Percentiles rank a stretch among this genome's conserved stretches.
Conservation (phyloP, 2,797 vertebrate genomes). For the Limnodromus scolopaceus region DNA sequence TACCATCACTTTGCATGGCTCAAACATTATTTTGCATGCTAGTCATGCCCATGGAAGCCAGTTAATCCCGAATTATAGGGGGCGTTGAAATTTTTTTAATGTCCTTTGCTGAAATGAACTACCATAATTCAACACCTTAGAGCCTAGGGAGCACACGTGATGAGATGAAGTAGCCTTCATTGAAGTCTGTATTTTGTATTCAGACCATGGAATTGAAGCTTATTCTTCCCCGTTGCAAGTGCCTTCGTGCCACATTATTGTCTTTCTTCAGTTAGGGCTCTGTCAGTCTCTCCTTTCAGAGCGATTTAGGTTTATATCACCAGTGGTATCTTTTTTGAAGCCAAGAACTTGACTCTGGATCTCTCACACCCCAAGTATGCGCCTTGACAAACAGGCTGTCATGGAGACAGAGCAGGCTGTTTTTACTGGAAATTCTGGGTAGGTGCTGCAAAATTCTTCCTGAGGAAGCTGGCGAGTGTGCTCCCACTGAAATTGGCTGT, state of each 20-base stretch:
- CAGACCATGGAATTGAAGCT: background rate
- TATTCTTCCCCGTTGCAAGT: background rate
- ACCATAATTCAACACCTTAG: background rate
- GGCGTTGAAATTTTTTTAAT: background rate
- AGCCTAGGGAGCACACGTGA: background rate
- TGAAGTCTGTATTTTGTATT: background rate
- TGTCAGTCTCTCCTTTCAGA: background rate
- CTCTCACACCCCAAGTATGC: background rate
- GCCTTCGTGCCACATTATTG: background rate
- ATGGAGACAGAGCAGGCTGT: background rate
- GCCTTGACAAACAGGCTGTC: background rate
- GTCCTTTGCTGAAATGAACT: background rate
- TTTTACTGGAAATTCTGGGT: slow-evolving; percentile 38
- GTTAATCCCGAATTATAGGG: background rate
- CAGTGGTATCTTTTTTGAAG: background rate
- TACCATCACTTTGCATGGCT: background rate
- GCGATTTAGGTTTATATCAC: background rate
- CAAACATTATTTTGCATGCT: background rate
- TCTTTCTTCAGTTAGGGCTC: background rate
- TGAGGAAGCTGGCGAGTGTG: background rate
- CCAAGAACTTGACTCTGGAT: background rate
- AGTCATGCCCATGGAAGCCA: background rate
- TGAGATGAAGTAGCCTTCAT: background rate
- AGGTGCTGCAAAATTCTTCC: background rate
- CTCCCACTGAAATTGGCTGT: background rate